Base-by-base conservation (phyloP, 2,113 vertebrate genomes). In the Muntiacus reevesi region DNA sequence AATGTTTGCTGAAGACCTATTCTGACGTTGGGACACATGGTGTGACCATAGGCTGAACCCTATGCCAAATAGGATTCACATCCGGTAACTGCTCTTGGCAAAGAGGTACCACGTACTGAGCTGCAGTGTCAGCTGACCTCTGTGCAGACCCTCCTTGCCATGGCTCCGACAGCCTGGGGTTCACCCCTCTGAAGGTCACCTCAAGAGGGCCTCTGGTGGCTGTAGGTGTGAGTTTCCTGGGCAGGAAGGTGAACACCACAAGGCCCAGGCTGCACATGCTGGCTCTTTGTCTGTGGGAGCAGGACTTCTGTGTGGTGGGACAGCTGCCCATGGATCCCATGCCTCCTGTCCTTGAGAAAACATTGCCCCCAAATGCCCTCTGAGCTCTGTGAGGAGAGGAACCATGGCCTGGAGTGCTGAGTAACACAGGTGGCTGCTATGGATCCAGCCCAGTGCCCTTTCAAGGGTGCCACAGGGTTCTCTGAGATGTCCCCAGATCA, bases 401-500 rank as follows among this genome's bases (percentile, higher is more conserved):
- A 43, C n/a, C 45, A 43, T 16, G 28, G 27, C 36, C 30, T 67
- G 47, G 76, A 21, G 60, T 17, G 36, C 90, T 52, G 57, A 67
- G n/a, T 40, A 36, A 50, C 43, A 83, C 11, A 52, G 59, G 45
- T 43, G 2, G 16, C 59, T 54, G 27, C 36, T 36, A 2, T 1
- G 40, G 40, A 45, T 15, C 23, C n/a, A 45, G 13, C 8, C 47
- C 13, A n/a, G 62, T n/a, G 30, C 30, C 60, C 60, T 45, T 50
- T 21, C 15, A 4, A 87, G 36, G 50, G 11, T 45, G 30, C 36
- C 50, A 55, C 13, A 11, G 52, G 27, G 13, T 47, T 45, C 13
- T 52, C 43, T 82, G 57, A 33, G 50, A 17, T 1, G 0, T 74
- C 50, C 43, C 62, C 0, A 0, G 23, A n/a, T 17, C 13, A 14